Evolutionary conservation across 1,140 invertebrate genomes (phyloP).

Genomic region (Drosophila truncata): DNA sequence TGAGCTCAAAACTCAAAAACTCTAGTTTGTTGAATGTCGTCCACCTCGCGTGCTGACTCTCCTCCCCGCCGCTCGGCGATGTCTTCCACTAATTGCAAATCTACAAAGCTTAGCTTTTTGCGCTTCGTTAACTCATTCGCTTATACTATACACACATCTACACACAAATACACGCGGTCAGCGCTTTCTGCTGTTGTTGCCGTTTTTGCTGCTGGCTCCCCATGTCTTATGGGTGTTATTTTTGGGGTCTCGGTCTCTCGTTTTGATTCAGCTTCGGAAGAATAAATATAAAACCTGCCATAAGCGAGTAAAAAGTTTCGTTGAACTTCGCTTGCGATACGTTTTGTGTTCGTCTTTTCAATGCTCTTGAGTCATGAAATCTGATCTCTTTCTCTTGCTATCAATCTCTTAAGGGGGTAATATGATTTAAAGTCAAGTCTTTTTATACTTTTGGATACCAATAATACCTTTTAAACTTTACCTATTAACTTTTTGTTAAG

Average conservation of each 20-base stretch:
- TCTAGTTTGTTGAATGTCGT: constrained; percentile 67
- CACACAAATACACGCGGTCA: constrained; percentile 24
- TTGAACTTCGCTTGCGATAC: constrained; percentile 64
- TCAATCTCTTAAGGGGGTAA: background rate
- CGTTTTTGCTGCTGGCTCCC: constrained; percentile 13
- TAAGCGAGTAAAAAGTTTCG: constrained; percentile 50
- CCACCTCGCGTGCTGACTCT: constrained; percentile 52
- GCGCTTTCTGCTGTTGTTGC: constrained; percentile 31
- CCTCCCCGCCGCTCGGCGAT: background rate
- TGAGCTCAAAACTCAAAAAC: constrained; percentile 36
- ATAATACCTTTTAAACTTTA: too few relatives aligned
- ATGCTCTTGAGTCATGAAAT: constrained; percentile 13
- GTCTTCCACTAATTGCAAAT: constrained; percentile 66
- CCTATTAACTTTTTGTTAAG: too few relatives aligned
- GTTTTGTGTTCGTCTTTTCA: constrained; percentile 6
- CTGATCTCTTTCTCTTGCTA: background rate
- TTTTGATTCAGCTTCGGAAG: constrained; percentile 41
- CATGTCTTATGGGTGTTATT: constrained; percentile 45
- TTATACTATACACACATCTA: constrained; percentile 20
- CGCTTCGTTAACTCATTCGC: constrained; percentile 62
- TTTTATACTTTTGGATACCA: background rate
- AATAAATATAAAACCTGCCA: constrained; percentile 53
- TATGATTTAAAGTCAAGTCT: background rate
- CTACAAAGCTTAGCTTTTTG: constrained; percentile 59
- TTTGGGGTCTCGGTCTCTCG: constrained; percentile 52